Evolutionary conservation across 2,888 invertebrate genomes (phyloP).

Genomic region (Salpingus planirostris): DNA sequence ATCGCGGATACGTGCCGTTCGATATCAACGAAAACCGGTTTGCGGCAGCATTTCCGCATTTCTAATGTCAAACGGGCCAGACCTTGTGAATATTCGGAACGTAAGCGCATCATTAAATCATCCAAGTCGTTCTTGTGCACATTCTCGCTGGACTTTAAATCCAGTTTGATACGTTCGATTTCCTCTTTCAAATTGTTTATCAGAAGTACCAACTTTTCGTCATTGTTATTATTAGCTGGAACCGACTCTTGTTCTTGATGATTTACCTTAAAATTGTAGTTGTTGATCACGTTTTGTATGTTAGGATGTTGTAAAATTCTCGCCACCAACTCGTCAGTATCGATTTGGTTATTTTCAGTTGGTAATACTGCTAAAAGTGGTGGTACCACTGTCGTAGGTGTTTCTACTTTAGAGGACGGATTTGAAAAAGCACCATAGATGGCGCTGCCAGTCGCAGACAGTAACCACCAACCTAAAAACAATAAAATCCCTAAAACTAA

Average conservation of each 20-base stretch:
- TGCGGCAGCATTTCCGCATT: constrained; percentile 31
- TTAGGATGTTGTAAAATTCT: constrained; percentile 34
- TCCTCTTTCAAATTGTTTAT: constrained; percentile 32
- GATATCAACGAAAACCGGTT: constrained; percentile 29
- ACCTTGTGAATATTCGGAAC: constrained; percentile 18
- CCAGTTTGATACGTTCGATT: constrained; percentile 47
- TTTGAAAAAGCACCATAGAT: constrained; percentile 7
- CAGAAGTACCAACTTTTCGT: constrained; percentile 13
- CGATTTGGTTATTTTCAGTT: constrained; percentile 29
- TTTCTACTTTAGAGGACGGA: constrained; percentile 5
- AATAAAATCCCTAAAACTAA: too few species aligned
- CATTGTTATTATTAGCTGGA: neutral
- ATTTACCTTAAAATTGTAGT: constrained; percentile 11
- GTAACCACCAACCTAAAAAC: constrained; percentile 38
- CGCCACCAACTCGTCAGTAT: constrained; percentile 35
- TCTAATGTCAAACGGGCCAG: constrained; percentile 18
- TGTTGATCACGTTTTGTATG: constrained; percentile 25
- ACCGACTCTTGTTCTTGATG: constrained; percentile 2
- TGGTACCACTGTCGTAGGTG: neutral
- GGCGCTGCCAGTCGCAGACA: constrained; percentile 29
- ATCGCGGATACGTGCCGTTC: constrained; percentile 29
- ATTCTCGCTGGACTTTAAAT: constrained; percentile 40
- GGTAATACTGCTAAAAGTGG: constrained; percentile 2
- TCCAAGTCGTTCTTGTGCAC: constrained; percentile 16
- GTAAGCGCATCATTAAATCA: constrained; percentile 22